phyloP scores from a whole-genome alignment of 2,113 vertebrate species.

The Porphyrio hochstetteri region DNA sequence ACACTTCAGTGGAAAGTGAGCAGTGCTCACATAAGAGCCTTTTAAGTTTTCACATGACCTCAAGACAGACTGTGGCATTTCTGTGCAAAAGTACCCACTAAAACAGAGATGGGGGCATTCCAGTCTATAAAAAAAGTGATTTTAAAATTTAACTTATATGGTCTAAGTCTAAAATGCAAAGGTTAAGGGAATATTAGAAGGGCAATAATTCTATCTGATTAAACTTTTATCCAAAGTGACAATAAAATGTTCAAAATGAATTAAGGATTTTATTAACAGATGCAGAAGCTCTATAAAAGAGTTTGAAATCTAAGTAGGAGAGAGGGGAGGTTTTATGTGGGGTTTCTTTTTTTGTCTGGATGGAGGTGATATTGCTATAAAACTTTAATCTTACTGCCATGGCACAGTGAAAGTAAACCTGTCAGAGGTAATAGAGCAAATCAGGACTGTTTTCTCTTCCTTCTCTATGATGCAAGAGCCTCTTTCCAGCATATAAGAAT shows the following conservation, averaged over 20 bases:
- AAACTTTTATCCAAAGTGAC: constrained; percentile 69
- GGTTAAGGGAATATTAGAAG: constrained; percentile 74
- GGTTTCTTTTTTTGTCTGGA: constrained; percentile 16
- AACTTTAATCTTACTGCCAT: constrained; percentile 63
- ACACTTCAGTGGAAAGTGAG: not conserved
- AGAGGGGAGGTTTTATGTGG: not conserved
- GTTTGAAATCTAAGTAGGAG: constrained; percentile 46
- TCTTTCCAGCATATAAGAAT: not conserved
- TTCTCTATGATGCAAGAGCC: not conserved
- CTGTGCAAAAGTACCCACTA: constrained; percentile 9
- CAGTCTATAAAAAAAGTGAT: constrained; percentile 69
- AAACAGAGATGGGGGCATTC: constrained; percentile 25
- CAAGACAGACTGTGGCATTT: not conserved
- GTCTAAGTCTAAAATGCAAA: constrained; percentile 62
- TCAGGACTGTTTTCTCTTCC: constrained; percentile 19
- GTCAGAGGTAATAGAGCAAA: constrained; percentile 60
- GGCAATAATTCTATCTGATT: constrained; percentile 74
- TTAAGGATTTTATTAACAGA: constrained; percentile 64
- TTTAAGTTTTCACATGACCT: constrained; percentile 41
- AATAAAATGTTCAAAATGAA: constrained; percentile 69
- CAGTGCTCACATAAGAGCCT: not conserved
- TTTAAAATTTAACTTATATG: constrained; percentile 69
- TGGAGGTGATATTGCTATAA: constrained; percentile 47
- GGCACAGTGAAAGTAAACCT: constrained; percentile 56
- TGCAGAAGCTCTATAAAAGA: constrained; percentile 44